These are phyloP conservation scores for Lapara coniferarum DNA, from an alignment of 2,888 invertebrate species.

Conservation along the genomic window DNA sequence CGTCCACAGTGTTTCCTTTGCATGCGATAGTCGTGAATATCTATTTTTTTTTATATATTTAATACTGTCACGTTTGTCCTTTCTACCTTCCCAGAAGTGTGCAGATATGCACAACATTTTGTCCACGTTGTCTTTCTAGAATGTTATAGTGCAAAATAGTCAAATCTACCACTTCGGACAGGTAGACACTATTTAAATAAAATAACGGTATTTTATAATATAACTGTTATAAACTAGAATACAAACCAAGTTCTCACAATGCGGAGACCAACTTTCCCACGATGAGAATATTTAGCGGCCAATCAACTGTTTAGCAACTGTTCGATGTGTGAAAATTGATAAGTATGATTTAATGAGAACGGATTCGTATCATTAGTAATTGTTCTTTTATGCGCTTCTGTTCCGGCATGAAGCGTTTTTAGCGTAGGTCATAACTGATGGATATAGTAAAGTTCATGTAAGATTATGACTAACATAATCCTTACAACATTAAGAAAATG, in stretches of 20 bases:
- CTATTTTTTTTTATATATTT: background rate
- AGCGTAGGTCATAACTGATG: no score
- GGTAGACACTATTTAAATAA: no score
- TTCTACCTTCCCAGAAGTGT: no score
- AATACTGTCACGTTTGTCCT: background rate
- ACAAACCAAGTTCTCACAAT: conserved; percentile 2
- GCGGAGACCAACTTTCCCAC: background rate
- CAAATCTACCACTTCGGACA: no score
- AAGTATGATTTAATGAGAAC: conserved; percentile 20
- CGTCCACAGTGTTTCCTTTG: no score
- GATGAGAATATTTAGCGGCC: conserved; percentile 8
- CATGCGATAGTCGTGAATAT: no score
- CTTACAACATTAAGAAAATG: no score
- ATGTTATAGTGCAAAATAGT: no score
- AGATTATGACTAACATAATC: no score
- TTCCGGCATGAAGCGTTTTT: background rate
- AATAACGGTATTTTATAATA: background rate
- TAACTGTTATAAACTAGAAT: background rate
- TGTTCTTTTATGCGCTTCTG: background rate
- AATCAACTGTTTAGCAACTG: conserved; percentile 14
- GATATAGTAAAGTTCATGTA: no score
- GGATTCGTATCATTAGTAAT: background rate
- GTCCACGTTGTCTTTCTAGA: no score
- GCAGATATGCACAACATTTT: no score
- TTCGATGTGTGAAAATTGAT: conserved; percentile 18